Base-by-base conservation (phyloP, 1,140 invertebrate genomes). In the Gonioctena quinquepunctata region DNA sequence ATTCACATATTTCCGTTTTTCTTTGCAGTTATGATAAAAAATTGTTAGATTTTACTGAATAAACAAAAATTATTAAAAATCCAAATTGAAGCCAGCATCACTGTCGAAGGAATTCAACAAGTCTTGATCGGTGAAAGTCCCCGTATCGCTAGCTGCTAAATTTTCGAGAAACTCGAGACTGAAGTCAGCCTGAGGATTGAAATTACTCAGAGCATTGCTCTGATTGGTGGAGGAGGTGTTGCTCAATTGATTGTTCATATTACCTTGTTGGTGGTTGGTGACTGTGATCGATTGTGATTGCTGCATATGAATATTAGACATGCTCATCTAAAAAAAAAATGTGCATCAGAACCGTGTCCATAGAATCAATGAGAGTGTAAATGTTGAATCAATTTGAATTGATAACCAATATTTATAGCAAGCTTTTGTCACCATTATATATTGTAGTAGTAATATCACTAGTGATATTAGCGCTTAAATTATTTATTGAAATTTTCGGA, bases 121-220 rank as follows among this genome's bases (percentile, higher is more conserved):
- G 75, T 94, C 92, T 80, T 93, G 92, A 54, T 91, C 91, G 69
- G 90, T 91, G 77, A 92, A 90, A 71, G 89, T 89, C 73, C 87
- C 87, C 49, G 90, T 85, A 76, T 92, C 91, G 76, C 91, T 90
- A 19, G 86, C 87, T 61, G 90, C 86, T 79, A 93, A 86, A 82
- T 91, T 91, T 76, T 93, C 92, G n/a, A 94, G 83, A 82, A 93
- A 92, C 85, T 94, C 92, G 70, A 93, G 86, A 82, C 89, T 91
- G 77, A 93, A 92, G 79, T 93, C 92, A 0, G 90, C 81, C 87
- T 88, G 74, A 77, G 86, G 52, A 85, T 82, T 83, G 87, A 87
- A 83, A 84, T 84, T 79, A 84, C 81, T 77, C 80, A 86, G 71
- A 71, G 84, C 11, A 83, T 85, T 76, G 76, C 80, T 72, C 82